A percentile compares a stretch with the other conserved stretches of the same genome.
Evolutionary conservation across 2,113 vertebrate species (phyloP).

Genomic region (Oenanthe oenanthe): DNA sequence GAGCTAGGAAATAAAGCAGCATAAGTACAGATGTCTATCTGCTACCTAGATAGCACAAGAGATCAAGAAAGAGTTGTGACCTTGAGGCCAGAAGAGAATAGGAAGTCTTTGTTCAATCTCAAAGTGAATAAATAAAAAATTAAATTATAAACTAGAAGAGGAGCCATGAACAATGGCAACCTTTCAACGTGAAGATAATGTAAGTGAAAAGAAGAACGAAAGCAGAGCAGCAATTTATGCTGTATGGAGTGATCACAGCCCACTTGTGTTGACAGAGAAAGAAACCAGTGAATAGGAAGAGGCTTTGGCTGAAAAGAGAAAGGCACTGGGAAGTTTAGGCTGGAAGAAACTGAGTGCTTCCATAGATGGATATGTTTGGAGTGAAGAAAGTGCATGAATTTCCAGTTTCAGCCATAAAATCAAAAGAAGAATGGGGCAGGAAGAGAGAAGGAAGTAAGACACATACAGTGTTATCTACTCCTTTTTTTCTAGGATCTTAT

Average conservation of each 20-base stretch:
- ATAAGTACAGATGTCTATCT: accelerated
- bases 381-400: not conserved
- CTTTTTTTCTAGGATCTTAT: not conserved
- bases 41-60: not conserved
- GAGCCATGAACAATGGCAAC: not conserved
- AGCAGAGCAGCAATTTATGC: not conserved
- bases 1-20: not conserved
- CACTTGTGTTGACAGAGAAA: not conserved
- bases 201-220: not conserved
- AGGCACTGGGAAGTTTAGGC: not conserved
- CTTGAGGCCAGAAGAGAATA: not conserved
- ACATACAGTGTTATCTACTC: not conserved
- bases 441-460: not conserved
- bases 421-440: not conserved
- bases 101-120: not conserved
- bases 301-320: not conserved
- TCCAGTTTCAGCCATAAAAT: not conserved
- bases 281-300: not conserved
- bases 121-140: not conserved
- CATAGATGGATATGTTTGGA: not conserved
- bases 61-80: not conserved
- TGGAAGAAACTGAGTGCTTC: not conserved
- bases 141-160: not conserved
- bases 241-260: not conserved
- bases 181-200: not conserved